Evolutionary conservation across 2,888 invertebrate genomes (phyloP), one percentile per base, ranked within the genome.

Genomic region (Eilema griseolum): DNA sequence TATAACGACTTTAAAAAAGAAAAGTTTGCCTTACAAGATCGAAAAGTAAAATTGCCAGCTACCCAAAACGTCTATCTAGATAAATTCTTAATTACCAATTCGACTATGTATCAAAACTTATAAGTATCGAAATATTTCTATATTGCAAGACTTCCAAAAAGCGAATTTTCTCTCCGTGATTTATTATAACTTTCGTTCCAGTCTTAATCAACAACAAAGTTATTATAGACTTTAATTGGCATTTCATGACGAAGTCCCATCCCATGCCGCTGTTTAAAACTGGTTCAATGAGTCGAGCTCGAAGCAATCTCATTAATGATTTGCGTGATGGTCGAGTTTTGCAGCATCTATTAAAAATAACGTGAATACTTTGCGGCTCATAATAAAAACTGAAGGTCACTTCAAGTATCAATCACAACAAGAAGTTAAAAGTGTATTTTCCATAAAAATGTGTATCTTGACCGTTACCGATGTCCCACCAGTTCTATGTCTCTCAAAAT

Each of bases 141-240:
- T 46, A 46, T 46, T 0, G 66, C 56, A 71, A 74, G 71, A 73
- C 70, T 7, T 71, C 57, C 71, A 76, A 73, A 79, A 78, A 77
- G 75, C 70, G 72, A 71, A 71, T 73, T 69, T 77, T 77, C 52
- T 20, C 52, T 52, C 10, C 52, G n/a, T 52, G 52, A 52, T 52
- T 52, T 52, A 52, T 52, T 52, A 52, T 52, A 52, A 52, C 52
- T 52, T 52, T 52, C 52, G 52, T 52, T 52, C 52, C n/a, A 52
- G n/a, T n/a, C 52, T 52, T 52, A 52, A 52, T 52, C 52, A 52
- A 52, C 52, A 52, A 52, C 52, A 52, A 52, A 52, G 52, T 52
- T 52, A 52, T 52, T 52, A 52, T 52, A 52, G 52, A 52, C 52
- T 52, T 52, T 52, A 52, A 52, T 52, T 52, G 52, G 52, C 52